phyloP scores from a whole-genome alignment of 2,888 invertebrate genomes.

The Aphodius sticticus region DNA sequence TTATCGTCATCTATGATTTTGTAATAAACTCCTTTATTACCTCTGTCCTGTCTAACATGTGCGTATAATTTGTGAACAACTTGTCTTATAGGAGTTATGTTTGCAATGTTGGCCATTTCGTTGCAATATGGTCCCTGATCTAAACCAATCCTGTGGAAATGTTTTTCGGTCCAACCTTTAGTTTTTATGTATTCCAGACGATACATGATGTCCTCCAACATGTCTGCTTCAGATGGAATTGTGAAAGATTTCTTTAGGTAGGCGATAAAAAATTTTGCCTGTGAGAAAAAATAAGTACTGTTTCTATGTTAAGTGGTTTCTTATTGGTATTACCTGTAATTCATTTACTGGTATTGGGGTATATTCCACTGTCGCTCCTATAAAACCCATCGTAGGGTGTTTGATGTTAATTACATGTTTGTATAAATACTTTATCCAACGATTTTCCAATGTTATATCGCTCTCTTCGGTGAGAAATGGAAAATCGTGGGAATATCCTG shows the following conservation, averaged over 20 bases:
- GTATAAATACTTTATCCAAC: slow-evolving; percentile 83
- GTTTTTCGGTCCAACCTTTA: slow-evolving; percentile 69
- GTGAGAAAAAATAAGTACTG: no score
- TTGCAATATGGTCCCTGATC: slow-evolving; percentile 72
- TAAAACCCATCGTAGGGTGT: slow-evolving; percentile 81
- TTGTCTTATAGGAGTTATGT: slow-evolving; percentile 68
- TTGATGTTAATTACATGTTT: slow-evolving; percentile 86
- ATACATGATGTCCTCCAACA: slow-evolving; percentile 67
- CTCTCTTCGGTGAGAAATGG: slow-evolving; percentile 68
- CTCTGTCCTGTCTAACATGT: slow-evolving; percentile 70
- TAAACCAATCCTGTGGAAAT: slow-evolving; percentile 83
- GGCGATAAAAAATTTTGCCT: slow-evolving; percentile 66
- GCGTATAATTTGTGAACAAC: slow-evolving; percentile 79
- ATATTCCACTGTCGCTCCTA: slow-evolving; percentile 77
- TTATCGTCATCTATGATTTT: slow-evolving; percentile 70
- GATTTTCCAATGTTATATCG: slow-evolving; percentile 75
- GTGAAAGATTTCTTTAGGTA: slow-evolving; percentile 65
- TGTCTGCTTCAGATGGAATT: slow-evolving; percentile 69
- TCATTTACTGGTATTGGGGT: slow-evolving; percentile 89
- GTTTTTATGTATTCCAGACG: slow-evolving; percentile 67
- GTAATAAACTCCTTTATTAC: slow-evolving; percentile 71
- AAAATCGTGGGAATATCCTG: slow-evolving; percentile 62
- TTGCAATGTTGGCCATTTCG: slow-evolving; percentile 71
- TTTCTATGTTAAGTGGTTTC: no score
- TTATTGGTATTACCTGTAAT: slow-evolving; percentile 68